phyloP scores from a whole-genome alignment of 2,113 vertebrate species.

The Puma concolor region DNA sequence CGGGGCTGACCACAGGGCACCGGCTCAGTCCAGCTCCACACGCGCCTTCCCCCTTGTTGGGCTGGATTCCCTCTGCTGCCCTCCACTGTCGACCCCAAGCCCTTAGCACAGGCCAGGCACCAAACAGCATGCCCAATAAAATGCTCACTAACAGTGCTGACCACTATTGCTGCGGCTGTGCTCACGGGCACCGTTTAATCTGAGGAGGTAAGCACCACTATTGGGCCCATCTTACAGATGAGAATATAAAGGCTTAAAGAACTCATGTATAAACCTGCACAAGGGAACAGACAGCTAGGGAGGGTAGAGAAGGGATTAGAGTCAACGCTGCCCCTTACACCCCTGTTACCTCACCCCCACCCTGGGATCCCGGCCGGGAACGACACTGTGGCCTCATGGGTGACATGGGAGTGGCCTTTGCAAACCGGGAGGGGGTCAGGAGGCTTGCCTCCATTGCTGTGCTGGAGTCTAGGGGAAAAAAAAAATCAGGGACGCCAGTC shows the following conservation, averaged over 20 bases:
- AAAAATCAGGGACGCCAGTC: rapidly evolving
- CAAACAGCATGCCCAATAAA: background rate
- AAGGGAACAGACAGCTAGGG: background rate
- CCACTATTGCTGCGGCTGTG: rapidly evolving
- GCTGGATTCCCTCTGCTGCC: background rate
- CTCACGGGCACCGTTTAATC: rapidly evolving
- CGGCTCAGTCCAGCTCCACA: no score
- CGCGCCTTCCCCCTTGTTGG: background rate
- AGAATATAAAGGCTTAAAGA: background rate
- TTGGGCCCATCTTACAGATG: background rate
- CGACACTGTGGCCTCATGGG: background rate
- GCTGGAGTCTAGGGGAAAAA: no score
- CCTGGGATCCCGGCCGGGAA: background rate
- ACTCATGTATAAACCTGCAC: background rate
- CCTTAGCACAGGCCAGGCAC: background rate
- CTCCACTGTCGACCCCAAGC: background rate
- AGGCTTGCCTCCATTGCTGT: background rate
- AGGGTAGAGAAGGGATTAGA: no score
- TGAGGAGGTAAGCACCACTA: rapidly evolving
- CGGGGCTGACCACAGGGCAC: rapidly evolving
- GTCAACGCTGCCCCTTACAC: background rate
- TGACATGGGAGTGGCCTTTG: background rate
- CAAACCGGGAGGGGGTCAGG: rapidly evolving
- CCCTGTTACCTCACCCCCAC: background rate
- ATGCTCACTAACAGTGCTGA: background rate